These are phyloP conservation scores for Melozone crissalis DNA, from an alignment of 2,113 vertebrate genomes.

Conservation along the genomic window DNA sequence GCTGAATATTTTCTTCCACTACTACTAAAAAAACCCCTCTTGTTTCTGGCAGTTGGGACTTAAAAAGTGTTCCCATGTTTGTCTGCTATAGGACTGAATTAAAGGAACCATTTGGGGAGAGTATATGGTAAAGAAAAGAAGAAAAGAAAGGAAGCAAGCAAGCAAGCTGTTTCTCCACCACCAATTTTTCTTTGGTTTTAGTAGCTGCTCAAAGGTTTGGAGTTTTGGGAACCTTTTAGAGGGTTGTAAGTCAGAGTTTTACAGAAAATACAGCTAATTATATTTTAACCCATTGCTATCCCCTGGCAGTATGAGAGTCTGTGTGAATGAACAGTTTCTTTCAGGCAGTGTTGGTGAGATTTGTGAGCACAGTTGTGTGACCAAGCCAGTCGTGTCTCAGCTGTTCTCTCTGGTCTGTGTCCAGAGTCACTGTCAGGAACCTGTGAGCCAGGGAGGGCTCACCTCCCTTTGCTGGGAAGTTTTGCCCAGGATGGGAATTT, in stretches of 20 bases:
- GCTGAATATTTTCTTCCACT: neutral
- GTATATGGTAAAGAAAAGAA: neutral
- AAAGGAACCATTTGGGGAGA: neutral
- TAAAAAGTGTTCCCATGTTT: neutral
- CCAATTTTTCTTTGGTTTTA: neutral
- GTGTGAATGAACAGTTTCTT: neutral
- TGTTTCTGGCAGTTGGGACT: neutral
- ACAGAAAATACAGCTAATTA: neutral
- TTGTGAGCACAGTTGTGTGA: neutral
- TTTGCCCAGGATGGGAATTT: neutral
- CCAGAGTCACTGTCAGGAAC: neutral
- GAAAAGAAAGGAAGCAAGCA: neutral
- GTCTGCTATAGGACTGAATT: neutral
- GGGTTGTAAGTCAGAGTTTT: neutral
- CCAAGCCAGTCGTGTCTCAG: neutral
- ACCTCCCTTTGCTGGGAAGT: neutral
- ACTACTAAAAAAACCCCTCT: neutral
- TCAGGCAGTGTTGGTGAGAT: neutral
- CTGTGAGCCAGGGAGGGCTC: neutral
- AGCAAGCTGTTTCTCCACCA: neutral
- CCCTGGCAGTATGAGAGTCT: neutral
- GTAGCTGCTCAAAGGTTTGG: neutral
- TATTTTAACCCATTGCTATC: neutral
- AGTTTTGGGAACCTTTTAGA: neutral
- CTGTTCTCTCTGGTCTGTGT: neutral